Evolutionary conservation across 2,797 vertebrate genomes (phyloP), one percentile per base, ranked within the genome.

Genomic region (Hippocampus kuda): DNA sequence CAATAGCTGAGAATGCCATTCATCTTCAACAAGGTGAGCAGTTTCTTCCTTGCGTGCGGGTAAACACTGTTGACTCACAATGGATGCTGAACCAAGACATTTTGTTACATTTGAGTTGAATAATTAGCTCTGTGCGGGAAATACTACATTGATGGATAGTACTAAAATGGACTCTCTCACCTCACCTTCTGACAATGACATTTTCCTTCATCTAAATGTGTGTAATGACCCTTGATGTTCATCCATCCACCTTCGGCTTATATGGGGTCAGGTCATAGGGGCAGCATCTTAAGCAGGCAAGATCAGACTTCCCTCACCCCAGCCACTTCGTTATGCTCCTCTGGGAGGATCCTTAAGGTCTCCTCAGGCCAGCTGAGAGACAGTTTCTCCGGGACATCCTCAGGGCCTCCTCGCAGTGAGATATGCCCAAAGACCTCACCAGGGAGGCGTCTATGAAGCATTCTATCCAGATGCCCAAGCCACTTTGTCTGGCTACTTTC

Each of bases 41-140:
- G 24, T 64, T 64, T 15, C n/a, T 2, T 0, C 66, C 20, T 83
- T 85, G 77, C 74, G 67, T 18, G 70, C 78, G 48, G 74, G 89
- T 91, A 61, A 61, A 59, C 5, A 18, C 7, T 18, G 15, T 34
- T 34, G 27, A 26, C 27, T 34, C 7, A 18, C 27, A 60, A 34
- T 34, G 8, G 24, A 26, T 57, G 11, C 12, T 5, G 24, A 16
- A 30, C 30, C 26, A 34, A 26, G 7, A 57, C 12, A 57, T 57
- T 56, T 57, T 12, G 24, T 24, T 4, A 57, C 11, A 1, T 57
- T 24, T 56, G 10, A n/a, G 22, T 24, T 22, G 34, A 38, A 38
- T 53, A 54, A 8, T 54, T 54, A 57, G 27, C 57, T 8, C 27
- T 60, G 26, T 60, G 2, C 5, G 12, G 5, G 5, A 30, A 60